Conservation (phyloP, 2,113 vertebrate genomes). For the Pitta sordida region DNA sequence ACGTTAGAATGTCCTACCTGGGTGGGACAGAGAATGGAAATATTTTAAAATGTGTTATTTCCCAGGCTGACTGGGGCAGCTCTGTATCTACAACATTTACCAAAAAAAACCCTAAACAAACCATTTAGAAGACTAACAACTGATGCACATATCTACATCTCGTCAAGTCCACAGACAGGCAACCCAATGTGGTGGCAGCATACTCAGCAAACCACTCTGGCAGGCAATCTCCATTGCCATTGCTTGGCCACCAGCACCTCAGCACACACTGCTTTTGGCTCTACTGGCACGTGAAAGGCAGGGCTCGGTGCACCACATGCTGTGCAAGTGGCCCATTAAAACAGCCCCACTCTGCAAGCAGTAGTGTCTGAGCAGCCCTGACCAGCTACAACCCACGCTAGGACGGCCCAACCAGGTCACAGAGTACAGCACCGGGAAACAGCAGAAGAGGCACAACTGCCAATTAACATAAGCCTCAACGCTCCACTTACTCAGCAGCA, state of each 20-base stretch:
- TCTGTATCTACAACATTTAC: not conserved
- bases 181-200: not conserved
- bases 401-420: not conserved
- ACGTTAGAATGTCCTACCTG: not conserved
- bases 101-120: not conserved
- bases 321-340: not conserved
- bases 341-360: not conserved
- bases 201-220: not conserved
- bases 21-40: not conserved
- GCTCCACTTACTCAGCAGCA: not conserved
- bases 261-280: not conserved
- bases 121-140: not conserved
- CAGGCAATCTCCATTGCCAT: not conserved
- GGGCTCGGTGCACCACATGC: not conserved
- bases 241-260: not conserved
- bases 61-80: not conserved
- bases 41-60: not conserved
- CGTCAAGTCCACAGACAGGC: not conserved
- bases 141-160: not conserved
- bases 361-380: not conserved
- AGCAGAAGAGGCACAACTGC: not conserved
- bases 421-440: not conserved
- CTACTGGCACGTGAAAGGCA: not conserved
- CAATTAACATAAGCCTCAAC: not conserved
- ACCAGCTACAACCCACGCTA: not conserved